phyloP scores from a whole-genome alignment of 2,888 invertebrate species.

The Palloptera scutellata region DNA sequence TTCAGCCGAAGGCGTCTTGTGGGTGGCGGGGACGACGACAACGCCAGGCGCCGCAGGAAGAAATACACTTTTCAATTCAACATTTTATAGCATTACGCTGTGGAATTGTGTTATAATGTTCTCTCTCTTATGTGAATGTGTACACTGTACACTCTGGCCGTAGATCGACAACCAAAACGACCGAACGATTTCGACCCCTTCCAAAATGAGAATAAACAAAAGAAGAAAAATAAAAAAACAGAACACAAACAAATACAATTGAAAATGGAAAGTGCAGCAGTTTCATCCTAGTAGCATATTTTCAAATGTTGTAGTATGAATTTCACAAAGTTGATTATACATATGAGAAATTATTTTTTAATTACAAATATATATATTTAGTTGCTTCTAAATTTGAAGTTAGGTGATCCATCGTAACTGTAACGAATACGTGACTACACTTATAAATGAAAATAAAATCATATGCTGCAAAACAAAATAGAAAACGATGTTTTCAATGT shows the following conservation, averaged over 20 bases:
- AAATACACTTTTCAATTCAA: neutral
- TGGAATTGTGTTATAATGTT: neutral
- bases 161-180: neutral
- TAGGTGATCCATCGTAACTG: no score
- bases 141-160: neutral
- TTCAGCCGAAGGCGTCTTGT: slow-evolving; percentile 23
- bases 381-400: no score
- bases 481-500: no score
- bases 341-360: no score
- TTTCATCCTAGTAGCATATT: slow-evolving; percentile 9
- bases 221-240: neutral
- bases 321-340: no score
- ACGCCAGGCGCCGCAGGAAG: slow-evolving; percentile 8
- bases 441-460: no score
- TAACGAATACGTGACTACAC: no score
- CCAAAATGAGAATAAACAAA: slow-evolving; percentile 24
- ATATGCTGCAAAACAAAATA: no score
- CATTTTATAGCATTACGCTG: neutral
- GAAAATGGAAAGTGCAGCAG: slow-evolving; percentile 33
- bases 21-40: neutral
- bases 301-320: neutral
- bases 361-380: no score
- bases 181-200: no score
- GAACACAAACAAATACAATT: slow-evolving; percentile 17
- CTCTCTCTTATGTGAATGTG: neutral